Percentiles rank a stretch among this genome's conserved stretches.
phyloP scores from a whole-genome alignment of 2,888 invertebrate genomes.

The Drosophila tanythrix region DNA sequence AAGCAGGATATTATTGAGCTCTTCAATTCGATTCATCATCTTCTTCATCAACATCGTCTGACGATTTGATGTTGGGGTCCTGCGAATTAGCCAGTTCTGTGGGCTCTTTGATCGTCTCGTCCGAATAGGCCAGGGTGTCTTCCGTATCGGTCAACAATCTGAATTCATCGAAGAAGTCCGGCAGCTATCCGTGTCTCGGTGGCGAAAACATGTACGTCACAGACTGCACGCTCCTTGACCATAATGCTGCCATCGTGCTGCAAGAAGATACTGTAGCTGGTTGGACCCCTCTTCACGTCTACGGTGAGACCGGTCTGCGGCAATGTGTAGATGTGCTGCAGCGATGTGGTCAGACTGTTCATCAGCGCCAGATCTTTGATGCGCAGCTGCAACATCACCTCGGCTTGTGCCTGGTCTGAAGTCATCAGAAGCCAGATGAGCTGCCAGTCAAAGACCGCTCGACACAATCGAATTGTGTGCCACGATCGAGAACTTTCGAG shows the following conservation, averaged over 20 bases:
- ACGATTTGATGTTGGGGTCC: neutral
- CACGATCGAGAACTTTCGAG: conserved; percentile 36
- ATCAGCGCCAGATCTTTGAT: conserved; percentile 48
- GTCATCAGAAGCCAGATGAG: conserved; percentile 43
- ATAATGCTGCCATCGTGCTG: conserved; percentile 41
- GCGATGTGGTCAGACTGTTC: conserved; percentile 40
- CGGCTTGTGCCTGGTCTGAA: conserved; percentile 28
- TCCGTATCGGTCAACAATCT: neutral
- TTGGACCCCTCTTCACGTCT: conserved; percentile 28
- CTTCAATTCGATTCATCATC: neutral
- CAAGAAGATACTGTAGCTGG: conserved; percentile 45
- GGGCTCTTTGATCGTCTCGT: neutral
- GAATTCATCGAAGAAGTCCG: conserved; percentile 1
- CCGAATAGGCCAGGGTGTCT: neutral
- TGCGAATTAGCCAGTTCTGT: neutral
- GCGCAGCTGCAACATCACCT: conserved; percentile 40
- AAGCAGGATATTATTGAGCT: neutral
- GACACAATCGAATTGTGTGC: conserved; percentile 35
- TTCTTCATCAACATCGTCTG: neutral
- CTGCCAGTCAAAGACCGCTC: conserved; percentile 51
- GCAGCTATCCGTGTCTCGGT: conserved; percentile 24
- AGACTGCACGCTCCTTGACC: conserved; percentile 50
- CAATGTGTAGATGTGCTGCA: conserved; percentile 43
- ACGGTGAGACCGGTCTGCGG: conserved; percentile 35
- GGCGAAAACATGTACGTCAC: conserved; percentile 21